phyloP scores from a whole-genome alignment of 1,140 invertebrate genomes.

The Zophobas morio region DNA sequence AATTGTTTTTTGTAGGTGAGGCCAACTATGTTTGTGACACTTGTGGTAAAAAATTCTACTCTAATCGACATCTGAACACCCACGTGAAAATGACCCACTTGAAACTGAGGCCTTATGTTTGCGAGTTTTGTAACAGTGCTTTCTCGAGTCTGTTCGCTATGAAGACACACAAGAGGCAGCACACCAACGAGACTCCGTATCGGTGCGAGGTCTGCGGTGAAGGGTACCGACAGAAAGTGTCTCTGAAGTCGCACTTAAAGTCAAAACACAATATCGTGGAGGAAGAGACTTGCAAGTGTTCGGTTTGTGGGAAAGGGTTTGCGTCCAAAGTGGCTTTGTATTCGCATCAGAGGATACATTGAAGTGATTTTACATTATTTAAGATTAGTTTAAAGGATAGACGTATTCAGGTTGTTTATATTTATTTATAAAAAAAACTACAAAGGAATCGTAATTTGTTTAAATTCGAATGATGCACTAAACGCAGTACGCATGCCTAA shows the following conservation, averaged over 20 bases:
- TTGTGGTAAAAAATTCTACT: slow-evolving; percentile 16
- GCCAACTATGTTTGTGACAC: not conserved
- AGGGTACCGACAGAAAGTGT: slow-evolving; percentile 2
- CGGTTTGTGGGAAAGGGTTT: slow-evolving; percentile 11
- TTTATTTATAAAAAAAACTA: too few species aligned
- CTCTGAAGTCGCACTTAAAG: slow-evolving; percentile 7
- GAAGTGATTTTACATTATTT: not conserved
- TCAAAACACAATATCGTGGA: slow-evolving; percentile 21
- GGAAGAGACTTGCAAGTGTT: not conserved
- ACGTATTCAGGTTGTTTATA: too few species aligned
- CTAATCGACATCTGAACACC: not conserved
- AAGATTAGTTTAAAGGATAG: too few species aligned
- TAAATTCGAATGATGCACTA: too few species aligned
- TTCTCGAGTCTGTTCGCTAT: not conserved
- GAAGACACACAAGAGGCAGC: slow-evolving; percentile 13
- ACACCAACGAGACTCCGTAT: slow-evolving; percentile 16
- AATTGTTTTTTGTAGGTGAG: slow-evolving; percentile 6
- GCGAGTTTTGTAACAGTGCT: slow-evolving; percentile 1
- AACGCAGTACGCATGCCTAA: too few species aligned
- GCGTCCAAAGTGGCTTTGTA: slow-evolving; percentile 1
- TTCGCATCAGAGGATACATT: not conserved
- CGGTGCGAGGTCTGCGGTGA: slow-evolving; percentile 9
- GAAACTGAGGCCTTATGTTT: slow-evolving; percentile 10
- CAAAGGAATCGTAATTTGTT: too few species aligned
- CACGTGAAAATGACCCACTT: slow-evolving; percentile 6